Percentiles rank a stretch among this genome's conserved stretches.
These are phyloP conservation scores for Metopia argyrocephala DNA, from an alignment of 2,888 invertebrate genomes.

Conservation along the genomic window DNA sequence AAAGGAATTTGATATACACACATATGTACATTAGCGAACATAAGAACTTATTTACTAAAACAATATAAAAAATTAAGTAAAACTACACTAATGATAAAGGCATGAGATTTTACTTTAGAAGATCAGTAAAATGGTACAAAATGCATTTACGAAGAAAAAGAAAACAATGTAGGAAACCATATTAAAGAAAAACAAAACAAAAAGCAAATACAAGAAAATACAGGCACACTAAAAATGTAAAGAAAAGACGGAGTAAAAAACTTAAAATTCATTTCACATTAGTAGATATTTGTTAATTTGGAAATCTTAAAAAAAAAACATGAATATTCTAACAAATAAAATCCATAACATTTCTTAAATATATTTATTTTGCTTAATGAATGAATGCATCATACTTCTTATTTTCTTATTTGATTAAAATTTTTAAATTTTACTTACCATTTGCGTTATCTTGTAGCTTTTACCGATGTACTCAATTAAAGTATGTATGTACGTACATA, in stretches of 20 bases:
- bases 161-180: slow-evolving; percentile 55
- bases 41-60: slow-evolving; percentile 1
- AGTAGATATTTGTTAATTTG: not conserved
- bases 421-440: slow-evolving; percentile 53
- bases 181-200: slow-evolving; percentile 51
- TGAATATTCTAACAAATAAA: not conserved
- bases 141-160: slow-evolving; percentile 35
- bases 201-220: slow-evolving; percentile 26
- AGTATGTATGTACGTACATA: slow-evolving; percentile 11
- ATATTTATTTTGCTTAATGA: not conserved
- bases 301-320: not conserved
- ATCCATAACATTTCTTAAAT: too few species aligned
- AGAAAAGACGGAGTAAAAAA: slow-evolving; percentile 10
- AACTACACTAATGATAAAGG: slow-evolving; percentile 27
- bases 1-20: slow-evolving; percentile 28
- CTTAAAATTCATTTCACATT: not conserved
- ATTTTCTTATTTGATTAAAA: not conserved
- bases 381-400: not conserved
- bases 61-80: slow-evolving; percentile 18
- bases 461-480: not conserved
- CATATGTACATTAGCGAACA: not conserved
- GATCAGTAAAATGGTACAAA: slow-evolving; percentile 37
- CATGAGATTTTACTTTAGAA: slow-evolving; percentile 37
- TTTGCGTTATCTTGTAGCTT: slow-evolving; percentile 17
- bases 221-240: slow-evolving; percentile 16